A percentile compares a stretch with the other conserved stretches of the same genome.
Conservation (phyloP, 2,888 invertebrate genomes). For the Lydus trimaculatus region DNA sequence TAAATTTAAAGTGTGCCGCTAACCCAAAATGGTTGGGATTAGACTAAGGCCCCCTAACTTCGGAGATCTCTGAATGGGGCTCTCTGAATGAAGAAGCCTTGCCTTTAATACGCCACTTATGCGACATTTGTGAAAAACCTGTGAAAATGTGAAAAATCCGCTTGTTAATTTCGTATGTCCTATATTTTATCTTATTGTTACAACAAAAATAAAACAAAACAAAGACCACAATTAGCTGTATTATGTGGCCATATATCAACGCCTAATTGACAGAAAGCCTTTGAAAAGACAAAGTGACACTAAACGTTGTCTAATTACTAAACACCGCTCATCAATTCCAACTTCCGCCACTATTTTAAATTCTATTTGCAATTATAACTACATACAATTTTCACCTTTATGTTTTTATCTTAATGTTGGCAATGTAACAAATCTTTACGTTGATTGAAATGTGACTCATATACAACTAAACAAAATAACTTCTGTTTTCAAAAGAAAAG, state of each 20-base stretch:
- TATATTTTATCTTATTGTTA: neutral
- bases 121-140: too few relatives aligned
- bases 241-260: constrained; percentile 58
- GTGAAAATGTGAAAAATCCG: too few relatives aligned
- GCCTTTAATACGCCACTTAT: too few relatives aligned
- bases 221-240: constrained; percentile 41
- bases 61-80: too few relatives aligned
- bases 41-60: too few relatives aligned
- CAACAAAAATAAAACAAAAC: neutral
- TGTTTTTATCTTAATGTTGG: constrained; percentile 32
- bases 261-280: constrained; percentile 61
- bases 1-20: too few relatives aligned
- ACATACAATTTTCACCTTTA: constrained; percentile 26
- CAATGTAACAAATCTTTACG: constrained; percentile 16
- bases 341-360: constrained; percentile 53
- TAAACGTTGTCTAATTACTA: constrained; percentile 62
- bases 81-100: too few relatives aligned
- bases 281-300: constrained; percentile 61
- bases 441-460: constrained; percentile 36
- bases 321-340: constrained; percentile 41
- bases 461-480: neutral
- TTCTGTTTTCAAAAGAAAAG: neutral
- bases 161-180: neutral
- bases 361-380: constrained; percentile 53
- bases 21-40: too few relatives aligned